Conservation (phyloP, 2,113 vertebrate species). For the Amazona guildingii region DNA sequence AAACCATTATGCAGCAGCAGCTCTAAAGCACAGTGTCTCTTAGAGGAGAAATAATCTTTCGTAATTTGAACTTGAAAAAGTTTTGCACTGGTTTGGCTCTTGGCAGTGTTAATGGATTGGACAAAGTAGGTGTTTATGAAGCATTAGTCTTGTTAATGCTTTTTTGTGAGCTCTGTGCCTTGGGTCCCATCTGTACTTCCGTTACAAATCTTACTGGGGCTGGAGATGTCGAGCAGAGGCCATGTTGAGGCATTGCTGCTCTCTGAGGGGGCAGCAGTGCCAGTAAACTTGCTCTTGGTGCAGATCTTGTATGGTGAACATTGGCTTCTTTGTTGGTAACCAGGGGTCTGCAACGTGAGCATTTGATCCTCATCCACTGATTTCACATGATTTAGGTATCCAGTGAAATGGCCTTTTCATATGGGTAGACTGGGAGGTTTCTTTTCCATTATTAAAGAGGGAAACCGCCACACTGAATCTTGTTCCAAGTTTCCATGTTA, state of each 20-base stretch:
- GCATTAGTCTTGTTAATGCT: background rate
- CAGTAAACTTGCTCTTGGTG: background rate
- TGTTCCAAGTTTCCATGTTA: background rate
- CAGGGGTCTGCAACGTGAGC: background rate
- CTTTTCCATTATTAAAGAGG: background rate
- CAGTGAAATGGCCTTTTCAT: background rate
- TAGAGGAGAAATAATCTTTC: background rate
- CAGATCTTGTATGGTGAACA: background rate
- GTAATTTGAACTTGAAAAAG: background rate
- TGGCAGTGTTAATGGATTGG: background rate
- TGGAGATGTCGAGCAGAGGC: background rate
- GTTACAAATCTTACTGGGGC: background rate
- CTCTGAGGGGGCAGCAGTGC: background rate
- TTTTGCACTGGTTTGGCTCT: background rate
- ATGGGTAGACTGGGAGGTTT: background rate
- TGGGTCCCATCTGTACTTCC: background rate
- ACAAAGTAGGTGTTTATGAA: background rate
- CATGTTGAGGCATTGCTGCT: background rate
- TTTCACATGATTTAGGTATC: background rate
- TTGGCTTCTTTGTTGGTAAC: background rate
- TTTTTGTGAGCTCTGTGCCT: background rate
- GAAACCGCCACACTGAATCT: background rate
- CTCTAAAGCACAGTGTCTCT: background rate
- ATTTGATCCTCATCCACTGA: background rate
- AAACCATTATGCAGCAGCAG: background rate